Conservation (phyloP, 1,140 invertebrate species). For the Ostrea denselamellosa region DNA sequence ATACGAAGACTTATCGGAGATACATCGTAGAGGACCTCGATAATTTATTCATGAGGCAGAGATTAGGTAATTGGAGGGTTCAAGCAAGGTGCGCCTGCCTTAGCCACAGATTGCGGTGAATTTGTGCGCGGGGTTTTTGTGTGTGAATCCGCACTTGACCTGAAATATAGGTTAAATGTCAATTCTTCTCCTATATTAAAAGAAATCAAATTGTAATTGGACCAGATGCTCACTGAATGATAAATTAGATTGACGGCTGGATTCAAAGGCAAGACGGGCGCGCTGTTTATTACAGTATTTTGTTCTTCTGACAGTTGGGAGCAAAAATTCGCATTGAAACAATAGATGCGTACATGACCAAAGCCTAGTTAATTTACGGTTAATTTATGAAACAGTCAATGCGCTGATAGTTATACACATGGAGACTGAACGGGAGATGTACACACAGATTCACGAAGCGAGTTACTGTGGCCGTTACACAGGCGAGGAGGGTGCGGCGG, state of each 20-base stretch:
- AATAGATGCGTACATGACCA: background rate
- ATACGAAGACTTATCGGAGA: background rate
- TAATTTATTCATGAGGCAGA: background rate
- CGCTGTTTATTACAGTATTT: slow-evolving; percentile 1
- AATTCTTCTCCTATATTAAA: slow-evolving; percentile 25
- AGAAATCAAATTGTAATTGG: background rate
- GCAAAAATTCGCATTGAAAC: background rate
- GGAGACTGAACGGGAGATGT: slow-evolving; percentile 20
- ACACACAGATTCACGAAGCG: background rate
- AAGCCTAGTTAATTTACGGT: slow-evolving; percentile 14
- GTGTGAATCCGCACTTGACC: slow-evolving; percentile 36
- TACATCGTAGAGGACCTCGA: background rate
- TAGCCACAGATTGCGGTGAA: background rate
- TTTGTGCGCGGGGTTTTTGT: background rate
- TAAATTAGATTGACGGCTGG: background rate
- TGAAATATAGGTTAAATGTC: slow-evolving; percentile 14
- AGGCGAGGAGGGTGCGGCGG: background rate
- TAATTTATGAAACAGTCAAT: slow-evolving; percentile 17
- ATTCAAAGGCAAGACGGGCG: slow-evolving; percentile 1
- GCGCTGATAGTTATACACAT: slow-evolving; percentile 1
- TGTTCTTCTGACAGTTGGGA: background rate
- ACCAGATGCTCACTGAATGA: slow-evolving; percentile 24
- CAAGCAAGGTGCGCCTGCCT: slow-evolving; percentile 5
- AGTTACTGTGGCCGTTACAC: slow-evolving; percentile 11
- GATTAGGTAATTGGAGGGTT: background rate